Evolutionary conservation across 2,113 vertebrate genomes (phyloP).

Genomic region (Noturus placidus): DNA sequence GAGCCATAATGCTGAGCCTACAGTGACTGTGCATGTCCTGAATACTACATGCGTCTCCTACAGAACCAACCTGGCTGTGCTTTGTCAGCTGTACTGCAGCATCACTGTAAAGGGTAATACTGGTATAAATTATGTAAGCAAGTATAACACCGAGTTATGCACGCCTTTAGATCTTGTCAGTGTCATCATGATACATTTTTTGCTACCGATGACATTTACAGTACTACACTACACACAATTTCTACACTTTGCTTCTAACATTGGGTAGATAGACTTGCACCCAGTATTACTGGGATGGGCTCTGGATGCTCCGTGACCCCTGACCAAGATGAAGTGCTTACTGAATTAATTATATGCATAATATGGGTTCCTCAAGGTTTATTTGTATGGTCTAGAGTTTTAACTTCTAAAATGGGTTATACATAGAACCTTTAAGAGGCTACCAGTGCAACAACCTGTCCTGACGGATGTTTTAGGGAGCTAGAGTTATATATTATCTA

Average conservation of each 20-base stretch:
- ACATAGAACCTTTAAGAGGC: neutral
- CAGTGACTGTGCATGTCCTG: neutral
- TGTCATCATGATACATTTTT: neutral
- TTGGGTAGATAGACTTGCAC: neutral
- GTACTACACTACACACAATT: neutral
- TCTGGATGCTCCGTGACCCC: neutral
- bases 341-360: no score
- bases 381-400: neutral
- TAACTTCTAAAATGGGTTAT: neutral
- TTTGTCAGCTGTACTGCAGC: neutral
- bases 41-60: neutral
- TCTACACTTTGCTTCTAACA: neutral
- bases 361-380: neutral
- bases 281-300: neutral
- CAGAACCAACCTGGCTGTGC: neutral
- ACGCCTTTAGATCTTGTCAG: neutral
- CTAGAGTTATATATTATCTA: neutral
- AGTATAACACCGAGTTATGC: neutral
- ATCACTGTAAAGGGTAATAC: neutral
- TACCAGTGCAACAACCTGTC: neutral
- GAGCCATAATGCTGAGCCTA: constrained; percentile 7
- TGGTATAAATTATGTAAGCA: neutral
- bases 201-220: neutral
- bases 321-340: neutral
- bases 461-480: neutral